Conservation (phyloP, 35 echinoderm and acorn worm genomes). For the Apostichopus parvimensis region DNA sequence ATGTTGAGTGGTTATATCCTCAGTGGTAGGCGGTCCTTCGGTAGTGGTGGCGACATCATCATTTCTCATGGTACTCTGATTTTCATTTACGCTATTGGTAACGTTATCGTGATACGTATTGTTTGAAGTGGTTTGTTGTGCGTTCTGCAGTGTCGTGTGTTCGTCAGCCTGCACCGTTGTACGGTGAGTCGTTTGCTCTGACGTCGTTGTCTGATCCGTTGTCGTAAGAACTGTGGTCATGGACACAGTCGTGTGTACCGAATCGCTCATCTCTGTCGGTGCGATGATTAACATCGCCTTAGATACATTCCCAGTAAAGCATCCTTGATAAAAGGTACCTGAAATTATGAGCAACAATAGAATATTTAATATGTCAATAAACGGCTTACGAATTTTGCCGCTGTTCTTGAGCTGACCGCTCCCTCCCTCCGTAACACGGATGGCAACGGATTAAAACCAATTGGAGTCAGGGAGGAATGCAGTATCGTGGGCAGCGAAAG, state of each 20-base stretch:
- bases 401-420: no score
- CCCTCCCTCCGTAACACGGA: no score
- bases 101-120: neutral
- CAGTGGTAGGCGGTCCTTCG: conserved; percentile 21
- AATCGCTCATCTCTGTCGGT: neutral
- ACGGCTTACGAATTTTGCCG: no score
- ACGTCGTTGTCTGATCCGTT: conserved; percentile 10
- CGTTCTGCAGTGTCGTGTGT: neutral
- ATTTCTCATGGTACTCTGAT: neutral
- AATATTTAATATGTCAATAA: no score
- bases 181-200: conserved; percentile 13
- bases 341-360: no score
- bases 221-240: conserved; percentile 1
- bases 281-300: neutral
- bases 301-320: conserved; percentile 18
- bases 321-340: conserved; percentile 28
- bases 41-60: neutral
- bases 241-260: neutral
- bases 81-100: neutral
- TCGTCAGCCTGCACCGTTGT: neutral
- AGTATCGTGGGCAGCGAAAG: no score
- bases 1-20: neutral
- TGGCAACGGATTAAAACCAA: no score
- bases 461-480: no score
- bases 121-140: neutral